Percentiles rank a stretch among this genome's conserved stretches.
Conservation (phyloP, 2,113 vertebrate genomes). For the Tretioscincus oriximinensis region DNA sequence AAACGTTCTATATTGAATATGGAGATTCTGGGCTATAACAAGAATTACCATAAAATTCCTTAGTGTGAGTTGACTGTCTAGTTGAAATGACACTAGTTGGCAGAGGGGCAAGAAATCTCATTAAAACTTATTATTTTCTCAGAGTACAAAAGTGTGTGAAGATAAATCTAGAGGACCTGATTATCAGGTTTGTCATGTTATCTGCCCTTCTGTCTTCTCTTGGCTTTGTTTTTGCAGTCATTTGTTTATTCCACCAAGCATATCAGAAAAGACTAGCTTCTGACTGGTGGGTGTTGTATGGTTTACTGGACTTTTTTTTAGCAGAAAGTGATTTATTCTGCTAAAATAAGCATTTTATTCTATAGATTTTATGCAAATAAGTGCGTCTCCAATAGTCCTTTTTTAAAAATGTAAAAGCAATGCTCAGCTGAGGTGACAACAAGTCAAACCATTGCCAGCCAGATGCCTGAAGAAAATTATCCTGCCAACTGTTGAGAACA, state of each 20-base stretch:
- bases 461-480: background rate
- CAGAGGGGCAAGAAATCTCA: background rate
- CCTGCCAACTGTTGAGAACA: background rate
- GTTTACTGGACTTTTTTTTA: constrained; percentile 13
- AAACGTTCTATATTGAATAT: too few species aligned
- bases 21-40: too few species aligned
- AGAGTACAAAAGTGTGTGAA: background rate
- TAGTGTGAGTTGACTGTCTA: background rate
- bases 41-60: too few species aligned
- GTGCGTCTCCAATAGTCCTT: background rate
- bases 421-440: background rate
- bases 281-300: background rate
- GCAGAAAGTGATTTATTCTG: background rate
- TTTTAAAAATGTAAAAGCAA: background rate
- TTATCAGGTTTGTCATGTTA: background rate
- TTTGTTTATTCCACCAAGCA: background rate
- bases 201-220: background rate
- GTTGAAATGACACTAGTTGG: background rate
- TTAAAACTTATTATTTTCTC: background rate
- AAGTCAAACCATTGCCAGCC: background rate
- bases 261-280: background rate
- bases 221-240: background rate
- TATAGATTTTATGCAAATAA: background rate
- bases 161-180: background rate
- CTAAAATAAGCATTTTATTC: background rate